These are phyloP conservation scores for Cenopis cana DNA, from an alignment of 2,888 invertebrate species.

Conservation along the genomic window DNA sequence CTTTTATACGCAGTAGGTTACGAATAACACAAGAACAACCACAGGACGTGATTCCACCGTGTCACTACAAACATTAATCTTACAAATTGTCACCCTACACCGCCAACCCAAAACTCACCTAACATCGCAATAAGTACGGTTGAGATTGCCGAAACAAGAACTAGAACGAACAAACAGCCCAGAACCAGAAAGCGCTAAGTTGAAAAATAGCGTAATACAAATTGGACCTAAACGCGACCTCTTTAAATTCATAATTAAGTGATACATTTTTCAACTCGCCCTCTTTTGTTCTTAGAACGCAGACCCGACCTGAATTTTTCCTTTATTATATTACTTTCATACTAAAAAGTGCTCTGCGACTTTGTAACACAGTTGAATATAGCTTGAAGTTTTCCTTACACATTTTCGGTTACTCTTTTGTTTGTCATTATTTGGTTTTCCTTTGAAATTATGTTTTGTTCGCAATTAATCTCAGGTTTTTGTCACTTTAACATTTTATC, in stretches of 20 bases:
- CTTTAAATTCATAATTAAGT: not conserved
- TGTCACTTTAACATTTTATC: not conserved
- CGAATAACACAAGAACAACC: conserved; percentile 19
- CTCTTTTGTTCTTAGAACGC: not conserved
- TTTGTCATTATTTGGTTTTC: conserved; percentile 1
- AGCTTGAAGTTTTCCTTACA: not conserved
- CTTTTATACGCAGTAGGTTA: conserved; percentile 3
- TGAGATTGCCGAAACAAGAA: not conserved
- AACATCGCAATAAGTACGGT: not conserved
- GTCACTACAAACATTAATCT: conserved; percentile 32
- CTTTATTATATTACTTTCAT: not conserved
- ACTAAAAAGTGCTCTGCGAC: not conserved
- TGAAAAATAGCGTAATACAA: not conserved
- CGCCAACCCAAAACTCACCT: not conserved
- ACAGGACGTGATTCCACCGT: conserved; percentile 15
- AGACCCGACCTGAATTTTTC: not conserved
- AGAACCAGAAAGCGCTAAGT: not conserved
- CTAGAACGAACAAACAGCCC: not conserved
- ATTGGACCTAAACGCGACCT: not conserved
- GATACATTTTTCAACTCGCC: not conserved
- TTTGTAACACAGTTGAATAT: not conserved
- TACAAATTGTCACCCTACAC: conserved; percentile 29
- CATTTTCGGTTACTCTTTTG: conserved; percentile 5
- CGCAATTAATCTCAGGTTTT: conserved; percentile 14
- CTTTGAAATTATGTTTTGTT: conserved; percentile 6